Conservation (phyloP, 2,113 vertebrate species). For the Brachypodius melanocephalos region DNA sequence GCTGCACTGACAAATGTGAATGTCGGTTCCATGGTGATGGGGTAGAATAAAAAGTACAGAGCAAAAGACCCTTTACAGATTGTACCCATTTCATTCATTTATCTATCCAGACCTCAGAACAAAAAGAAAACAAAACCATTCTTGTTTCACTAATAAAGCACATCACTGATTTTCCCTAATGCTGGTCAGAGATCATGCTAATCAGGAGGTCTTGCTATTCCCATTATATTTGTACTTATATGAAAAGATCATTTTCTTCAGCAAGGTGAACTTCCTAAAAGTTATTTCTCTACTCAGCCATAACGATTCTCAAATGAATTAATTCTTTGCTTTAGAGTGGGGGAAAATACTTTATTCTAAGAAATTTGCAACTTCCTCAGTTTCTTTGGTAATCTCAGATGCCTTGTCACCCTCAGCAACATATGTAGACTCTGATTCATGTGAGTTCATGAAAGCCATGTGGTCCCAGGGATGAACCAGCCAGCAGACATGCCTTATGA, state of each 20-base stretch:
- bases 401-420: constrained; percentile 9
- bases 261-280: neutral
- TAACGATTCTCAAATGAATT: neutral
- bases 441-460: neutral
- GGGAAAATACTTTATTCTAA: neutral
- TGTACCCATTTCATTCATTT: neutral
- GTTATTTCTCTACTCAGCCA: neutral
- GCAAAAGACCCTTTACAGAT: neutral
- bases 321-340: neutral
- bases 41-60: neutral
- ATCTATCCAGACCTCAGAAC: neutral
- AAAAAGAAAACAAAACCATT: constrained; percentile 5
- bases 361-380: neutral
- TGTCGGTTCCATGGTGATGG: neutral
- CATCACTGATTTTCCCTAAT: neutral
- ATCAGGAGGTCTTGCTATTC: neutral
- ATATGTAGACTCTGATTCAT: constrained; percentile 60
- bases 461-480: neutral
- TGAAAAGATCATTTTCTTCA: neutral
- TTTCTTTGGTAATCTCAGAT: neutral
- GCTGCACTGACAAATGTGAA: neutral
- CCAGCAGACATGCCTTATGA: constrained; percentile 34
- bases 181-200: neutral
- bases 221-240: neutral
- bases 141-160: constrained; percentile 13